Evolutionary conservation across 1,140 invertebrate genomes (phyloP), one percentile per base, ranked within the genome.

Genomic region (Rhopalosiphum maidis): DNA sequence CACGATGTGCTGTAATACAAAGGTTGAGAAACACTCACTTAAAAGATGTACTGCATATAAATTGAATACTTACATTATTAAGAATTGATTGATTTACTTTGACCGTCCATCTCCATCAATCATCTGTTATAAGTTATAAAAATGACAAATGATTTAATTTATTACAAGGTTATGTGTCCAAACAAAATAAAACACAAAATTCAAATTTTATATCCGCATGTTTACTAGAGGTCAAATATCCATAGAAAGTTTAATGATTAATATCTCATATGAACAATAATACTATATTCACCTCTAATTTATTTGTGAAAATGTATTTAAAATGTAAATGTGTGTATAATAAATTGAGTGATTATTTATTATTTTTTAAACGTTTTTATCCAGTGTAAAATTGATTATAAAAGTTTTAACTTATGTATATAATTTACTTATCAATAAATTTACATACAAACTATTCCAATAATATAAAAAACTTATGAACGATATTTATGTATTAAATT

Each of bases 221-320:
- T 48, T 48, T 87, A 87, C 46, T 35, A 87, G 6, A 87, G 86
- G 86, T 87, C 86, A 48, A 48, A 87, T 87, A 30, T n/a, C 46
- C 18, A n/a, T 87, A 87, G 86, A 87, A 87, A 48, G 30, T 87
- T 51, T n/a, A n/a, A 35, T 87, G 86, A 87, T 87, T 87, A 35
- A 87, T 87, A 48, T 87, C 86, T 48, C 21, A 51, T 22, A 48
- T n/a, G 86, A 48, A 83, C 18, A 87, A 87, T 87, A 87, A 18
- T 18, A 51, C 25, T 48, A 22, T 87, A 35, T 35, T 11, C 15
- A 21, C 23, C 37, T 86, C 23, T 43, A 86, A 86, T 83, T 83
- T n/a, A 37, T 87, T 35, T 21, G 30, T 48, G 1, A 22, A 48
- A 48, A 87, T 22, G 6, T 87, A 87, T 87, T 48, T 87, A 87